phyloP scores from a whole-genome alignment of 2,797 vertebrate species.

The Squalus acanthias region DNA sequence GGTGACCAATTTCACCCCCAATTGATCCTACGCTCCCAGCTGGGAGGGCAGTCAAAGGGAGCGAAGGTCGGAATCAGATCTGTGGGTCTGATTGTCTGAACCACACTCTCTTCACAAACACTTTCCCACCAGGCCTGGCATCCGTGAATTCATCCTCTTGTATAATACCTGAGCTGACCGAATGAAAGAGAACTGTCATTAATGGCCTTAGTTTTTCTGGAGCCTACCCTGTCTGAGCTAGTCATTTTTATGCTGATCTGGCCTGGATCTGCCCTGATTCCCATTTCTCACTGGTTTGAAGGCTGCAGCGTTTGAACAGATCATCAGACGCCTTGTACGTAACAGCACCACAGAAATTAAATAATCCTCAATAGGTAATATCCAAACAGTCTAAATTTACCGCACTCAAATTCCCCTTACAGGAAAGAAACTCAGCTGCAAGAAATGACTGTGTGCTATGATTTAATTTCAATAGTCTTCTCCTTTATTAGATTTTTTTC shows the following conservation, averaged over 20 bases:
- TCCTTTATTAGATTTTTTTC: constrained; percentile 38
- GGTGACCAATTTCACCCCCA: not conserved
- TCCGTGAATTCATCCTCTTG: not conserved
- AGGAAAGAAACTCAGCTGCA: not conserved
- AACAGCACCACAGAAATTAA: not conserved
- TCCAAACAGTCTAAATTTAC: not conserved
- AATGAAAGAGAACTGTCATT: not conserved
- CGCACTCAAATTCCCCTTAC: not conserved
- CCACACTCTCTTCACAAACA: not conserved
- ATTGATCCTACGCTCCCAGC: not conserved
- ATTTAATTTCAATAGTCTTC: constrained; percentile 37
- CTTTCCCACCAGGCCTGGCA: not conserved
- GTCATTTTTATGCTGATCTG: no score
- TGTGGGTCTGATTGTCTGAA: not conserved
- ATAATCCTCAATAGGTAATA: not conserved
- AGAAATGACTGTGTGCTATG: not conserved
- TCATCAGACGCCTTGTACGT: not conserved
- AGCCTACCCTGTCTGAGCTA: not conserved
- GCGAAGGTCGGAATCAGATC: not conserved
- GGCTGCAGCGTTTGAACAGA: not conserved
- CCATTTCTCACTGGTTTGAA: not conserved
- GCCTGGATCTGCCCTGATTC: not conserved
- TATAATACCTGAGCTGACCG: not conserved
- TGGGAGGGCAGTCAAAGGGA: not conserved
- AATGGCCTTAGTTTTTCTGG: not conserved